Evolutionary conservation across 2,797 vertebrate species (phyloP), one percentile per base, ranked within the genome.

Genomic region (Adelosebastes latens): DNA sequence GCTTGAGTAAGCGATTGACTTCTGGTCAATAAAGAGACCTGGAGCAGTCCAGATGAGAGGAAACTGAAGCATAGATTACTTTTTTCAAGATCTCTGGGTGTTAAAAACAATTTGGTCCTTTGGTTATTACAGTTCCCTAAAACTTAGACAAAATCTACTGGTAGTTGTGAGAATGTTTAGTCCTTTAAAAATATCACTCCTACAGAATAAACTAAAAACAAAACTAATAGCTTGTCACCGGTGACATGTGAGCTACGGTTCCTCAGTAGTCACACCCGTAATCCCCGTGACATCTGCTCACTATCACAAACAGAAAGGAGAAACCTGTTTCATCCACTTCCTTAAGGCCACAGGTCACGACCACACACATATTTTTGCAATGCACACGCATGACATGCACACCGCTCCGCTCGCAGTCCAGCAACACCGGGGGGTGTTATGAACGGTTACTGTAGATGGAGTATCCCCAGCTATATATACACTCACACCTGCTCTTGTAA

Each of bases 401-500:
- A 24, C 22, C 9, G 2, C 56, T 16, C 36, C 14, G 16, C 42
- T 52, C 20, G 5, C 20, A 73, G 65, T 46, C 58, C 5, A n/a
- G 36, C 14, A 46, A 46, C 31, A 11, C n/a, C n/a, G 8, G 42
- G 42, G 42, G 16, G 66, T 53, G 66, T 60, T 63, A 81, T 39
- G 29, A 79, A 25, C 31, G 42, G 68, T 81, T 31, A 53, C 20
- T 53, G 20, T 53, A 32, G 65, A 63, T 70, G 74, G 84, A 77
- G 77, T 60, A 82, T 80, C 74, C 77, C 61, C 13, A 1, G 61
- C 80, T 91, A 87, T 80, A 91, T 87, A 80, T 86, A 85, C 78
- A 82, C 75, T 66, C 83, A 84, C 86, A 89, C 82, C 87, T 87
- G 89, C 82, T 92, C 29, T 70, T 63, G 29, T 61, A 80, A 76